phyloP scores from a whole-genome alignment of 2,113 vertebrate species.

The Gobiocypris rarus region DNA sequence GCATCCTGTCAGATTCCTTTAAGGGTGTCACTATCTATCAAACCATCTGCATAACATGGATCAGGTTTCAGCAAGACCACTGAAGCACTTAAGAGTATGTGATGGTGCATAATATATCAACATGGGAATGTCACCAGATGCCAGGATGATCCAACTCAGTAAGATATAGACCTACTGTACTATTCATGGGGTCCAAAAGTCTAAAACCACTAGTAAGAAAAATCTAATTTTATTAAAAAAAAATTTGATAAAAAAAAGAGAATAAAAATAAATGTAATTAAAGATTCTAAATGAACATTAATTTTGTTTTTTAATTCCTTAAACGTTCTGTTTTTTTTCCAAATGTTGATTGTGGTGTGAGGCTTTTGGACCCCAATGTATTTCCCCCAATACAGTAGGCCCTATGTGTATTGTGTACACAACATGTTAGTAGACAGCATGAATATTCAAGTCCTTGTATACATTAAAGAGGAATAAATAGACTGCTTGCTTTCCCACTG shows the following conservation, averaged over 20 bases:
- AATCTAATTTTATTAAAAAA: background rate
- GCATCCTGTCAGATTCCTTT: background rate
- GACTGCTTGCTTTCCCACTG: conserved; percentile 21
- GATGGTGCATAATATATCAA: background rate
- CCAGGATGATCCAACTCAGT: background rate
- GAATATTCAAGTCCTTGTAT: conserved; percentile 43
- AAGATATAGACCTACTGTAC: background rate
- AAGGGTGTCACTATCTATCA: background rate
- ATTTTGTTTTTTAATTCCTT: background rate
- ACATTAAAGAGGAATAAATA: conserved; percentile 36
- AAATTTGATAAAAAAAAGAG: no score
- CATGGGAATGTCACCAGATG: background rate
- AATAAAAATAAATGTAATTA: no score
- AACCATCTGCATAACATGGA: conserved; percentile 3
- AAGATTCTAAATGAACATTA: background rate
- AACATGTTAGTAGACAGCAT: conserved; percentile 4
- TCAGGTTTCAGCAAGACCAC: conserved; percentile 1
- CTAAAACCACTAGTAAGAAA: background rate
- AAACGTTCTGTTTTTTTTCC: background rate
- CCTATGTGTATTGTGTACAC: background rate
- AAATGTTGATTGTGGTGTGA: background rate
- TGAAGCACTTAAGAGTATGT: background rate
- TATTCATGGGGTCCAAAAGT: background rate
- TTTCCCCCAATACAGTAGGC: background rate
- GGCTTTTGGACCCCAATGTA: background rate